A percentile compares a stretch with the other conserved stretches of the same genome.
Conservation (phyloP, 2,797 vertebrate species). For the Acanthopagrus latus region DNA sequence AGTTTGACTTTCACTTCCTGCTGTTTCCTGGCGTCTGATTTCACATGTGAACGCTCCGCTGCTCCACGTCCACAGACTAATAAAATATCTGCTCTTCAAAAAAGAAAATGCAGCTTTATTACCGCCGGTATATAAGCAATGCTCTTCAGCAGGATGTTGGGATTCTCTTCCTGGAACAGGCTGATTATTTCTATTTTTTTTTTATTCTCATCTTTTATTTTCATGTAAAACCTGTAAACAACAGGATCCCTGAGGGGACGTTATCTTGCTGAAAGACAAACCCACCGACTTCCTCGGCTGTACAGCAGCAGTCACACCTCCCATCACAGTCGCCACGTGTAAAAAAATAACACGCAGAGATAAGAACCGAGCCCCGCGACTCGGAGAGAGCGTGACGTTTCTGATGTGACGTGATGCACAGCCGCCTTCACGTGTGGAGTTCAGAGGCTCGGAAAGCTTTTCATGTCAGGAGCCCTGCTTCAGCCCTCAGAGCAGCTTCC, state of each 20-base stretch:
- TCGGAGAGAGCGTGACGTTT: slow-evolving; percentile 11
- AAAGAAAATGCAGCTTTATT: neutral
- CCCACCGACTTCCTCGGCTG: neutral
- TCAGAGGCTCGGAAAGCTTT: slow-evolving; percentile 2
- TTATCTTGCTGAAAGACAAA: neutral
- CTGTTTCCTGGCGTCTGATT: slow-evolving; percentile 8
- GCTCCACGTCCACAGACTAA: slow-evolving; percentile 4
- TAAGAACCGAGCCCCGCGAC: slow-evolving; percentile 26
- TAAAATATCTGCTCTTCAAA: neutral
- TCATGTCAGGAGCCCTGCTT: slow-evolving; percentile 6
- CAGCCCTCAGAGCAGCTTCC: neutral
- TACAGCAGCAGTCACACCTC: slow-evolving; percentile 9
- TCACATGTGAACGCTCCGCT: neutral
- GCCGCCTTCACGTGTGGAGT: neutral
- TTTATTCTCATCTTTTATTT: too few species aligned
- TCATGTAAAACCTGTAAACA: neutral
- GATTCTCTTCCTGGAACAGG: neutral
- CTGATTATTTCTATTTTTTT: neutral
- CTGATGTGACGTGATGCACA: slow-evolving; percentile 11
- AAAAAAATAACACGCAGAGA: slow-evolving; percentile 32
- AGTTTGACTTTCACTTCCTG: slow-evolving; percentile 14
- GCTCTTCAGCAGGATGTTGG: neutral
- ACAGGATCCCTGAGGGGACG: neutral
- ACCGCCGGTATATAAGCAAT: neutral
- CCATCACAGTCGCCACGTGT: neutral